phyloP scores from a whole-genome alignment of 2,113 vertebrate species.

The Chlorodrepanis virens region DNA sequence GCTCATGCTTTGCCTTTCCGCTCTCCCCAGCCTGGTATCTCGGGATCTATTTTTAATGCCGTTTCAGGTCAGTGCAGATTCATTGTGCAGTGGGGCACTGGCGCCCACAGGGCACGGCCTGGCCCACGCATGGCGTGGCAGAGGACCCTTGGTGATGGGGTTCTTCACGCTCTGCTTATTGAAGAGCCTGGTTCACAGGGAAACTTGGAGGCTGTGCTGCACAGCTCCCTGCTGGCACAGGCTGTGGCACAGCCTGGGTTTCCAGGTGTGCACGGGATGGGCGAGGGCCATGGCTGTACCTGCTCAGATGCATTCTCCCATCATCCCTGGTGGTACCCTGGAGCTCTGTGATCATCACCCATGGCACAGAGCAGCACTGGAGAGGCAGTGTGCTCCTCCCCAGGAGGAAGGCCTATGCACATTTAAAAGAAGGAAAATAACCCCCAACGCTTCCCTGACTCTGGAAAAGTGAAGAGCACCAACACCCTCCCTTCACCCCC shows the following conservation, averaged over 20 bases:
- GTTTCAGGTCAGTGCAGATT: not conserved
- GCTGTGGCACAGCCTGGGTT: not conserved
- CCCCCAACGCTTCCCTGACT: not conserved
- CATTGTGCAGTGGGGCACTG: not conserved
- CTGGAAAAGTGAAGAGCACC: not conserved
- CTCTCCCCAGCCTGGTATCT: not conserved
- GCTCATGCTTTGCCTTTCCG: not conserved
- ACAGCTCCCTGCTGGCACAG: accelerated
- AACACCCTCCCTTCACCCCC: accelerated
- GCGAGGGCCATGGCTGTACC: accelerated
- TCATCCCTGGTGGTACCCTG: no score
- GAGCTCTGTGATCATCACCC: not conserved
- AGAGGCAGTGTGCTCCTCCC: not conserved
- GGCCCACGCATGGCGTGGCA: accelerated
- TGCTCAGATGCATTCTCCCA: not conserved
- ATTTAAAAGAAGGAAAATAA: not conserved
- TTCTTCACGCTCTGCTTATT: not conserved
- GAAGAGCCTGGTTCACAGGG: not conserved
- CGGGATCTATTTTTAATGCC: not conserved
- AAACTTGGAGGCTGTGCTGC: not conserved
- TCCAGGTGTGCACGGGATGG: not conserved
- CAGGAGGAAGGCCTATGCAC: not conserved
- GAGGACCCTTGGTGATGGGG: not conserved
- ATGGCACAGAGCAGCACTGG: not conserved
- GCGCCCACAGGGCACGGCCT: not conserved